Evolutionary conservation across 2,888 invertebrate species (phyloP).

Genomic region (Graphium colonna): DNA sequence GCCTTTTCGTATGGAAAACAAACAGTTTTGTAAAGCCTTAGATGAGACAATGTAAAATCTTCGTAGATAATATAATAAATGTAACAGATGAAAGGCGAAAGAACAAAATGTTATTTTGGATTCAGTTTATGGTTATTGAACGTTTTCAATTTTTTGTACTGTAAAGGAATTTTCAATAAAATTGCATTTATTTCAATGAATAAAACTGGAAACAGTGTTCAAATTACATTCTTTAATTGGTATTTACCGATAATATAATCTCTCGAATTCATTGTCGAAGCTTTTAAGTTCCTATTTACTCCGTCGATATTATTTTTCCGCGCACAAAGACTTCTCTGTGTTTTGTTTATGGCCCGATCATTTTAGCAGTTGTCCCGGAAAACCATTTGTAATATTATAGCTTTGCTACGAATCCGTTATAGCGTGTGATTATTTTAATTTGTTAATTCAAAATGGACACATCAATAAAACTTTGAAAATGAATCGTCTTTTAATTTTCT

Average conservation of each 20-base stretch:
- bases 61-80: no score
- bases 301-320: constrained; percentile 25
- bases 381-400: constrained; percentile 54
- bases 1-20: neutral
- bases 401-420: constrained; percentile 72
- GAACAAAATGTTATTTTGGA: neutral
- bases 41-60: constrained; percentile 3
- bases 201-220: neutral
- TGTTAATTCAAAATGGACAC: constrained; percentile 71
- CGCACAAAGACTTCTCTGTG: constrained; percentile 29
- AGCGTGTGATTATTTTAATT: constrained; percentile 68
- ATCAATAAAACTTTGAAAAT: constrained; percentile 65
- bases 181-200: no score
- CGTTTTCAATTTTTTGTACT: constrained; percentile 5
- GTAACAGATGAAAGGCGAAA: no score
- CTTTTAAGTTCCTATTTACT: constrained; percentile 19
- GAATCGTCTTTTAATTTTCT: constrained; percentile 30
- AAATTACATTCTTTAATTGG: neutral
- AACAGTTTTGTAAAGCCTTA: constrained; percentile 9
- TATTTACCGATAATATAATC: neutral
- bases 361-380: constrained; percentile 41
- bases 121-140: neutral
- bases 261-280: neutral
- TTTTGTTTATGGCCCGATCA: constrained; percentile 23
- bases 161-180: neutral